Evolutionary conservation across 2,888 invertebrate species (phyloP).

Genomic region (Caenorhabditis zanzibari): DNA sequence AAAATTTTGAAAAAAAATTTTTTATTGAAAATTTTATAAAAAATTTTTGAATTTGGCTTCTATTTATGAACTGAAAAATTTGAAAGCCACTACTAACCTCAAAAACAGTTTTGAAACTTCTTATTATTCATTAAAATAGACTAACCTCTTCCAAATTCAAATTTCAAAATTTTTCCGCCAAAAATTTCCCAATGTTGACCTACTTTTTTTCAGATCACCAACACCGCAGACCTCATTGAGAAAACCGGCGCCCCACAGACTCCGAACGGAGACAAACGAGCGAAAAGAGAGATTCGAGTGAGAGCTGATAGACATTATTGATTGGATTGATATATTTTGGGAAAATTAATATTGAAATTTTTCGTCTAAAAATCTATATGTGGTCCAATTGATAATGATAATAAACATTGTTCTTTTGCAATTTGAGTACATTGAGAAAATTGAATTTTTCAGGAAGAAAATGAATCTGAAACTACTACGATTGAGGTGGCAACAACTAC

Average conservation of each 20-base stretch:
- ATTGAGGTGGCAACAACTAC: background rate
- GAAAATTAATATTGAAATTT: background rate
- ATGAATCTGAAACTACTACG: background rate
- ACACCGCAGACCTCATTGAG: too few relatives aligned
- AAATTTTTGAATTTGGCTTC: too few relatives aligned
- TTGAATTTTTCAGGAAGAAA: background rate
- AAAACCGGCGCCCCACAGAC: background rate
- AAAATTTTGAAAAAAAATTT: too few relatives aligned
- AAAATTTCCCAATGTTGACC: too few relatives aligned
- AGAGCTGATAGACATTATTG: slow-evolving; percentile 33
- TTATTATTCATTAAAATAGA: too few relatives aligned
- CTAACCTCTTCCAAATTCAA: too few relatives aligned
- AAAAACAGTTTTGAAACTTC: too few relatives aligned
- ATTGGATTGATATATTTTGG: background rate
- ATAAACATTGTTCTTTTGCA: background rate
- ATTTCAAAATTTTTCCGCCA: too few relatives aligned
- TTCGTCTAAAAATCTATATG: too few relatives aligned
- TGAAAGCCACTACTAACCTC: too few relatives aligned
- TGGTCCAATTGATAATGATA: background rate
- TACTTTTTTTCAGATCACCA: background rate
- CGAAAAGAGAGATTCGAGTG: slow-evolving; percentile 14
- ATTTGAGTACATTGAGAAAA: background rate
- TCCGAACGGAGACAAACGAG: background rate
- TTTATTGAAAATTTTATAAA: too few relatives aligned
- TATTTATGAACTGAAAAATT: too few relatives aligned